phyloP scores from a whole-genome alignment of 1,140 invertebrate species.

The Acromyrmex charruanus region DNA sequence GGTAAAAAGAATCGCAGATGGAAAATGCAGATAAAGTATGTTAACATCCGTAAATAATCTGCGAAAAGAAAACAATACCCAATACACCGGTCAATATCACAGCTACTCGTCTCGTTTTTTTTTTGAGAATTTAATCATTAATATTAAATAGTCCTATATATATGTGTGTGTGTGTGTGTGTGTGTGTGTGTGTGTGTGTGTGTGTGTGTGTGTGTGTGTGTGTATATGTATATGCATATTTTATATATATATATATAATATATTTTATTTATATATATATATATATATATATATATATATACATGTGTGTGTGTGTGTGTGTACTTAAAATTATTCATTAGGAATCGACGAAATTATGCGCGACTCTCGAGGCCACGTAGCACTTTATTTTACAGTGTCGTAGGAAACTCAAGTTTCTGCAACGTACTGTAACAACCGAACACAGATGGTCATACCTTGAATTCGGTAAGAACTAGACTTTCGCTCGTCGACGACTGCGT shows the following conservation, averaged over 20 bases:
- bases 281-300: constrained; percentile 36
- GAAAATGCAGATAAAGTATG: constrained; percentile 8
- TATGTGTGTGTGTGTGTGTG: constrained; percentile 10
- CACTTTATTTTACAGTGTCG: constrained; percentile 77
- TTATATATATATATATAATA: constrained; percentile 30
- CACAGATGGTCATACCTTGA: constrained; percentile 40
- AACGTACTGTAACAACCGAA: constrained; percentile 80
- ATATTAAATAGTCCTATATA: constrained; percentile 71
- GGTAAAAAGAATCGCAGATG: constrained; percentile 35
- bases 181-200: no score
- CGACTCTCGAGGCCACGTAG: constrained; percentile 34
- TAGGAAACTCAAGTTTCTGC: constrained; percentile 83
- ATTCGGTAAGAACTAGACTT: constrained; percentile 70
- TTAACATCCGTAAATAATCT: constrained; percentile 39
- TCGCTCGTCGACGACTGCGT: constrained; percentile 53
- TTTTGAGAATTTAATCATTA: constrained; percentile 64
- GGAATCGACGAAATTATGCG: constrained; percentile 70
- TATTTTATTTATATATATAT: constrained; percentile 33
- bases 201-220: not conserved
- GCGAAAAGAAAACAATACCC: constrained; percentile 65
- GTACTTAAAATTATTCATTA: constrained; percentile 72
- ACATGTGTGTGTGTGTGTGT: no score
- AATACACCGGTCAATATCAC: constrained; percentile 85
- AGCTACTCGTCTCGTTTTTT: constrained; percentile 80
- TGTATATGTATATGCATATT: constrained; percentile 15